Evolutionary conservation across 2,888 invertebrate species (phyloP).

Genomic region (Monoplex corrugatus): DNA sequence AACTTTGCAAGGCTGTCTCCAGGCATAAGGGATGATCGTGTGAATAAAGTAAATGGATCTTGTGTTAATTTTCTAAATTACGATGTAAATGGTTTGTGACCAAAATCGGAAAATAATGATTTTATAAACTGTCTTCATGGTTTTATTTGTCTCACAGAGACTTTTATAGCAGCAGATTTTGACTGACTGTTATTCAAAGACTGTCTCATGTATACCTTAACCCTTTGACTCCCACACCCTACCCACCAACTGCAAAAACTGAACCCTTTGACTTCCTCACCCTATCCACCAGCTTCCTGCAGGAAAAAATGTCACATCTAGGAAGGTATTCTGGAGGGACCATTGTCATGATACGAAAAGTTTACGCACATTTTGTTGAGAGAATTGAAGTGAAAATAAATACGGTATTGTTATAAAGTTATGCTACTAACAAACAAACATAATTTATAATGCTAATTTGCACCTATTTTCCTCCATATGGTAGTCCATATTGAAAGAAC

Average conservation of each 20-base stretch:
- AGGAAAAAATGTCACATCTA: not conserved
- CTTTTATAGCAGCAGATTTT: not conserved
- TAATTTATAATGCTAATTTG: not conserved
- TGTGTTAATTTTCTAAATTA: too few relatives aligned
- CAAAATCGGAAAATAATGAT: too few relatives aligned
- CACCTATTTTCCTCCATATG: not conserved
- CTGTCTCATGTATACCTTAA: not conserved
- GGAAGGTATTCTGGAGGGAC: not conserved
- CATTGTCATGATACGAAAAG: not conserved
- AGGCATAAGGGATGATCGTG: too few relatives aligned
- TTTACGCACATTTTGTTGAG: not conserved
- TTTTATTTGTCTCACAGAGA: not conserved
- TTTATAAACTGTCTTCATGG: too few relatives aligned
- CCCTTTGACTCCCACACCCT: too few relatives aligned
- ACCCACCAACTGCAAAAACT: too few relatives aligned
- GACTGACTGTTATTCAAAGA: not conserved
- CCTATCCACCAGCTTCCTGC: too few relatives aligned
- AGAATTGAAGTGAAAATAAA: not conserved
- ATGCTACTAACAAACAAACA: not conserved
- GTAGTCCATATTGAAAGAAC: not conserved
- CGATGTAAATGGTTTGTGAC: too few relatives aligned
- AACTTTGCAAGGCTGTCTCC: too few relatives aligned
- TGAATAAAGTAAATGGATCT: too few relatives aligned
- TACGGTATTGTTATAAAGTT: not conserved
- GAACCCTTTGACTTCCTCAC: too few relatives aligned